A percentile compares a stretch with the other conserved stretches of the same genome.
phyloP scores from a whole-genome alignment of 2,113 vertebrate genomes.

The Montifringilla adamsi region DNA sequence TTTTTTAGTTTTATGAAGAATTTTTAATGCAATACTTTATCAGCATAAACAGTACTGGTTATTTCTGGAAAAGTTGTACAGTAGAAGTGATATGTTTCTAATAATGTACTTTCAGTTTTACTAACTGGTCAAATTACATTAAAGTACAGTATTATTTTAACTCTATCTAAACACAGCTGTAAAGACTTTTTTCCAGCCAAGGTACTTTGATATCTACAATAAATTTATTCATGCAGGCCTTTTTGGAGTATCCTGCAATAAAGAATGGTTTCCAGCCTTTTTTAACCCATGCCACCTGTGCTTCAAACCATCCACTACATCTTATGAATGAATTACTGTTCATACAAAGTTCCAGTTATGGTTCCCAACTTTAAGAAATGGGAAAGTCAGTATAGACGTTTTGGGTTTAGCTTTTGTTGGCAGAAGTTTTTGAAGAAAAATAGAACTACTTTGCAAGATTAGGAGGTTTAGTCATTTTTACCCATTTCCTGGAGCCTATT shows the following conservation, averaged over 20 bases:
- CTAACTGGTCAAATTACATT: background rate
- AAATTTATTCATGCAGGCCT: background rate
- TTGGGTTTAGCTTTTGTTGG: background rate
- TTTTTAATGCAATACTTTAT: background rate
- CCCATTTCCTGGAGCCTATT: background rate
- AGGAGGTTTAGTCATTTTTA: background rate
- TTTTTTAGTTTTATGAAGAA: background rate
- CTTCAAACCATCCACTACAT: background rate
- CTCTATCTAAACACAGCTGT: constrained; percentile 3
- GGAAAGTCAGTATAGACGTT: background rate
- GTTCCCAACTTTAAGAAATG: background rate
- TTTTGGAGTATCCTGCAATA: background rate
- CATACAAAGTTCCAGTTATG: background rate
- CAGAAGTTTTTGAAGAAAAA: background rate
- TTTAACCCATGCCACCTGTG: background rate
- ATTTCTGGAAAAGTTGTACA: background rate
- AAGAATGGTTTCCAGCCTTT: background rate
- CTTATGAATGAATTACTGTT: background rate
- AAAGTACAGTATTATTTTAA: constrained; percentile 23
- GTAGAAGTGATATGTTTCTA: background rate
- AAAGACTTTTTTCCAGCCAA: background rate
- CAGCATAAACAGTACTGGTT: background rate
- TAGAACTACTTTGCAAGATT: background rate
- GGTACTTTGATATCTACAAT: background rate
- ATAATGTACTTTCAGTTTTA: background rate